A percentile compares a stretch with the other conserved stretches of the same genome.
These are phyloP conservation scores for Luidia sarsii DNA, from an alignment of 53 echinoderm and acorn worm species.

Conservation along the genomic window DNA sequence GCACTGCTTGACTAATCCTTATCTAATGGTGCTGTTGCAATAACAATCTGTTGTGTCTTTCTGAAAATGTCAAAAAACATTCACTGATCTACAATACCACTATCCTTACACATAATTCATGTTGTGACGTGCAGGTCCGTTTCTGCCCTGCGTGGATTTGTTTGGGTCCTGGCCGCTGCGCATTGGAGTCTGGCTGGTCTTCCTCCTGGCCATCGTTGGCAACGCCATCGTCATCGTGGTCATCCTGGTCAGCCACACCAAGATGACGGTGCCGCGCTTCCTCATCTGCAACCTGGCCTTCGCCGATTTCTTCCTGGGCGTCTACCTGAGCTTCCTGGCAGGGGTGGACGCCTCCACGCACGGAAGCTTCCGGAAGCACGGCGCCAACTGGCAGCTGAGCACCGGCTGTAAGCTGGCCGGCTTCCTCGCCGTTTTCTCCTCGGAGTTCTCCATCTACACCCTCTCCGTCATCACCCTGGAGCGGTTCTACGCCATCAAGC, in stretches of 20 bases:
- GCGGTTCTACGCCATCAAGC: conserved; percentile 89
- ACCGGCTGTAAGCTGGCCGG: conserved; percentile 72
- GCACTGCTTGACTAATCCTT: conserved; percentile 60
- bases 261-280: conserved; percentile 90
- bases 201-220: conserved; percentile 79
- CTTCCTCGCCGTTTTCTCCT: conserved; percentile 89
- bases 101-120: not conserved
- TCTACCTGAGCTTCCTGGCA: conserved; percentile 83
- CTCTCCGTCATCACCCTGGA: conserved; percentile 88
- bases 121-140: conserved; percentile 74
- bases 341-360: conserved; percentile 76
- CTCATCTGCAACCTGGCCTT: conserved; percentile 97
- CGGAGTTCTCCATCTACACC: conserved; percentile 90
- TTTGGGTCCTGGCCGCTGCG: conserved; percentile 91
- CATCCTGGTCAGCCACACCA: conserved; percentile 78
- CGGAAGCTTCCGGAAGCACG: conserved; percentile 68
- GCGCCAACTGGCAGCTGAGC: conserved; percentile 84
- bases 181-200: conserved; percentile 87
- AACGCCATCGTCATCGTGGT: conserved; percentile 83
- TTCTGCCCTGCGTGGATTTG: conserved; percentile 81
- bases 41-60: not conserved
- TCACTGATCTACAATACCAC: not conserved
- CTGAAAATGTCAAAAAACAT: not conserved
- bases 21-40: no score
- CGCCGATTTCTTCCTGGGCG: conserved; percentile 87